Evolutionary conservation across 2,113 vertebrate species (phyloP).

Genomic region (Poecilia latipinna): DNA sequence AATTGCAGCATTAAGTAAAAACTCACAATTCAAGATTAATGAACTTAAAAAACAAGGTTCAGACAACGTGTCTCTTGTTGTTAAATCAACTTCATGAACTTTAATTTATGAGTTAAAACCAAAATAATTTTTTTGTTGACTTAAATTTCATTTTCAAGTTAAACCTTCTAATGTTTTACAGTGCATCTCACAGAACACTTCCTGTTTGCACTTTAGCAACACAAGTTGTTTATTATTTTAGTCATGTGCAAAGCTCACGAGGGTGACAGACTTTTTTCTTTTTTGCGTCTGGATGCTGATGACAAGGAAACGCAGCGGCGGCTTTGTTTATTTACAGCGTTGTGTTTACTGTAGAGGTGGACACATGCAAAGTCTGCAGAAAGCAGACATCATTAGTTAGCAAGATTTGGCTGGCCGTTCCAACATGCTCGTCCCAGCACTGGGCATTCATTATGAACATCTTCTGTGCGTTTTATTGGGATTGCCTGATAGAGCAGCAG

Average conservation of each 20-base stretch:
- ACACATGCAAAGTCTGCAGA: slow-evolving; percentile 52
- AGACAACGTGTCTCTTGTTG: no score
- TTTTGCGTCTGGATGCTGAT: slow-evolving; percentile 7
- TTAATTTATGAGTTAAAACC: no score
- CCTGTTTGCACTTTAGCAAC: background rate
- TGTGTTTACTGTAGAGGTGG: slow-evolving; percentile 8
- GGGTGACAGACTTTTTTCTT: slow-evolving; percentile 15
- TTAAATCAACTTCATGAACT: no score
- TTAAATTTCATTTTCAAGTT: no score
- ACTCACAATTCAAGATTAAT: no score
- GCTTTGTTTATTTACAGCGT: slow-evolving; percentile 18
- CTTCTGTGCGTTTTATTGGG: background rate
- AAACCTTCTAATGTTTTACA: no score
- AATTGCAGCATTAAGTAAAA: no score
- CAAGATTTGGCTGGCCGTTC: slow-evolving; percentile 40
- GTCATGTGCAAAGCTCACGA: background rate
- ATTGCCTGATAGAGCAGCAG: background rate
- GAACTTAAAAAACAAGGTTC: no score
- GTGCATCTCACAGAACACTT: background rate
- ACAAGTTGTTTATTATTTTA: slow-evolving; percentile 1
- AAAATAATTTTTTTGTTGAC: no score
- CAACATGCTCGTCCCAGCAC: slow-evolving; percentile 33
- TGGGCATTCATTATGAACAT: slow-evolving; percentile 35
- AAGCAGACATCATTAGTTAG: slow-evolving; percentile 48
- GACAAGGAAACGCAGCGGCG: background rate